phyloP scores from a whole-genome alignment of 2,888 invertebrate species.

The Pammene aurita region DNA sequence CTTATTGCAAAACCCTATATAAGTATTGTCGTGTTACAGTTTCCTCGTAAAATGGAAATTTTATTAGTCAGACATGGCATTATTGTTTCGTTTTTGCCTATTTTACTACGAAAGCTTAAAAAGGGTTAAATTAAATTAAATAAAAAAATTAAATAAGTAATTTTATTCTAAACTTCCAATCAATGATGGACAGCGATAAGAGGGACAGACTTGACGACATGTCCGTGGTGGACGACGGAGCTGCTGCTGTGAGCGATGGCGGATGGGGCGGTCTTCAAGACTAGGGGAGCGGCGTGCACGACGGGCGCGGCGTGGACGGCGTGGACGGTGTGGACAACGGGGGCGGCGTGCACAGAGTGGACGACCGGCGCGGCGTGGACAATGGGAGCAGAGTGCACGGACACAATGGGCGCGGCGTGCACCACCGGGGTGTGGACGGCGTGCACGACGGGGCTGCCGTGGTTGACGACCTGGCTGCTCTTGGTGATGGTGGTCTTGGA shows the following conservation, averaged over 20 bases:
- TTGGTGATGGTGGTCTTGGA: slow-evolving; percentile 76
- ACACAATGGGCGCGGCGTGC: slow-evolving; percentile 51
- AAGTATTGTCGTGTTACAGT: too few species aligned
- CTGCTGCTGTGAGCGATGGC: slow-evolving; percentile 72
- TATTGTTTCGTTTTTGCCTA: too few species aligned
- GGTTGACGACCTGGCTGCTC: slow-evolving; percentile 77
- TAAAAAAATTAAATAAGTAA: neutral
- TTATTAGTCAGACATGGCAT: too few species aligned
- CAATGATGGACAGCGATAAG: slow-evolving; percentile 68
- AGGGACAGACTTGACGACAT: slow-evolving; percentile 71
- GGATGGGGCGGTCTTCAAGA: slow-evolving; percentile 70
- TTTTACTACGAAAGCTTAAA: neutral
- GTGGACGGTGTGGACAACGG: slow-evolving; percentile 55
- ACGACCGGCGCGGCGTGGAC: slow-evolving; percentile 50
- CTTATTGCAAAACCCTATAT: too few species aligned
- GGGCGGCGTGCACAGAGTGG: slow-evolving; percentile 50
- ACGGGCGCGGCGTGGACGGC: slow-evolving; percentile 54
- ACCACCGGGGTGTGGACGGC: slow-evolving; percentile 52
- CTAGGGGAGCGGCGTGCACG: slow-evolving; percentile 60
- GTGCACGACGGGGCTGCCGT: slow-evolving; percentile 67
- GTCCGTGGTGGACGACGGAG: slow-evolving; percentile 69
- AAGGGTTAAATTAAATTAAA: neutral
- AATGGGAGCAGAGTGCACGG: slow-evolving; percentile 45
- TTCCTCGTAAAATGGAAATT: too few species aligned
- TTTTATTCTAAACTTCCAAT: slow-evolving; percentile 47